Evolutionary conservation across 2,888 invertebrate species (phyloP), one percentile per base, ranked within the genome.

Genomic region (Coenonympha glycerion): DNA sequence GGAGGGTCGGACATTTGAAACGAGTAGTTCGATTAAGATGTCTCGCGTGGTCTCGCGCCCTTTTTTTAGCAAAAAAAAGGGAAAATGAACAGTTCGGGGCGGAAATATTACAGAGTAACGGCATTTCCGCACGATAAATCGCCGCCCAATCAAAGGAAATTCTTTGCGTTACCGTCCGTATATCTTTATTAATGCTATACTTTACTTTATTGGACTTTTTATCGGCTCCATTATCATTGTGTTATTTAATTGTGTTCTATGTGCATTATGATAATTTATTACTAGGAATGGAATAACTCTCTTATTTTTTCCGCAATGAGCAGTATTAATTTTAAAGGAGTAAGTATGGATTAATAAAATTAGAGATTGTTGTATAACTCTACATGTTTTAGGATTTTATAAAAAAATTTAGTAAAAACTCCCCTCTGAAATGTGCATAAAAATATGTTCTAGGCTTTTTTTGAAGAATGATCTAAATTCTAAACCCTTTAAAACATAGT

Each of bases 111-210:
- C 80, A 66, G 71, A 80, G 79, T 82, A 84, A 84, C 85, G 80
- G 82, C 79, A 79, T 87, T 88, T 88, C 88, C 87, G 87, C 84
- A 75, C 87, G 79, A 88, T 88, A 88, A 87, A 87, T 87, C 79
- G 80, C 76, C 77, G 78, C 73, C 85, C 81, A 88, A 87, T 88
- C 87, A 87, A 86, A 86, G 79, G 82, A 81, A 79, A 71, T 72
- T 76, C 73, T 64, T 72, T 70, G 61, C 69, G 61, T 67, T 63
- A 69, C 65, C 68, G 73, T 65, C 80, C 80, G 78, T 82, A 82
- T 83, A 79, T 85, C 82, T 85, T 76, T 84, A 79, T 84, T 85
- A 86, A 80, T 83, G 77, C 74, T 76, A 76, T 79, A 81, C 82
- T 85, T 82, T 85, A 82, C 82, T 85, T 85, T 87, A 85, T 87